phyloP scores from a whole-genome alignment of 2,113 vertebrate species.

The Dryoscopus gambensis region DNA sequence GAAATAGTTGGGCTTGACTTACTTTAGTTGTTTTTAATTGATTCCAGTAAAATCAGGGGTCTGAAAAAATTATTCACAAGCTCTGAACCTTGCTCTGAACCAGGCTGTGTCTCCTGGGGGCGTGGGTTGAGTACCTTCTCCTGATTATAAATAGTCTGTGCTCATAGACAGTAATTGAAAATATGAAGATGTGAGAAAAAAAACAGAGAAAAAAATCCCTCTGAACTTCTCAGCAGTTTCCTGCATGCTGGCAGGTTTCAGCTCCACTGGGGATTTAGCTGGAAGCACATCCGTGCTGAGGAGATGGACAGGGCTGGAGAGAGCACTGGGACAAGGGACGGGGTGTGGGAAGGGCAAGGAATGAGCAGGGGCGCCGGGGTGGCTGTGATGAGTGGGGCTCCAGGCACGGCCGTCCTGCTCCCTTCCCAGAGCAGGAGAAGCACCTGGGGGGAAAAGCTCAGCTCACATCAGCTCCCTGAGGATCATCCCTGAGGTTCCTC shows the following conservation, averaged over 20 bases:
- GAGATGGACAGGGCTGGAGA: background rate
- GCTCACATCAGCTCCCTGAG: background rate
- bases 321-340: background rate
- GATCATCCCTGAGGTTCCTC: background rate
- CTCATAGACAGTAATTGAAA: background rate
- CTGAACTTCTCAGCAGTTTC: background rate
- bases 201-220: background rate
- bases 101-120: background rate
- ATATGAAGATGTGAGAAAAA: background rate
- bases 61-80: background rate
- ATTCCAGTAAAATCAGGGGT: background rate
- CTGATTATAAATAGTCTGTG: slow-evolving; percentile 4
- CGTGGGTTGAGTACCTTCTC: background rate
- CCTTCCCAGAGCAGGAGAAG: background rate
- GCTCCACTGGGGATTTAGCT: background rate
- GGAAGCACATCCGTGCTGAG: background rate
- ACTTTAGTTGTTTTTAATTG: background rate
- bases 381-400: background rate
- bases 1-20: background rate
- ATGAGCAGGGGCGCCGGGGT: background rate
- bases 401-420: background rate
- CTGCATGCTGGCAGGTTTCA: background rate
- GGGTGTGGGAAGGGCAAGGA: too few relatives aligned
- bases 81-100: slow-evolving; percentile 10
- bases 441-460: background rate